Conservation (phyloP, 2,888 invertebrate genomes). For the Leptinotarsa rubiginosa region DNA sequence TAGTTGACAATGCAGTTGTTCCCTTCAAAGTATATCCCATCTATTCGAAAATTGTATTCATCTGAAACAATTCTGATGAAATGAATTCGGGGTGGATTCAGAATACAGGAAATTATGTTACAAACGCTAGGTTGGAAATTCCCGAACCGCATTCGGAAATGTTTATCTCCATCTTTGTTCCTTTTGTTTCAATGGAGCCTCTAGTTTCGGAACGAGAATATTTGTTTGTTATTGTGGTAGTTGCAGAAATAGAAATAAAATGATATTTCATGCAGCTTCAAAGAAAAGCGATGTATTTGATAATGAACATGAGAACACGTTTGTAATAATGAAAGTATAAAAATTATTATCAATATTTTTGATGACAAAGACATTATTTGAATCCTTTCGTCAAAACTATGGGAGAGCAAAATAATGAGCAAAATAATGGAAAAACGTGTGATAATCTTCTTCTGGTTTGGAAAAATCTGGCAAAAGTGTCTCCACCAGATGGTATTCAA, state of each 20-base stretch:
- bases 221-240: not conserved
- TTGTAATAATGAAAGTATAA: too few relatives aligned
- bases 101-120: constrained; percentile 7
- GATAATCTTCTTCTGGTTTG: too few relatives aligned
- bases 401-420: too few relatives aligned
- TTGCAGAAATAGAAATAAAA: not conserved
- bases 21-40: not conserved
- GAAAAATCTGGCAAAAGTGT: too few relatives aligned
- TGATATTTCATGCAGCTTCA: not conserved
- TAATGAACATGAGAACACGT: too few relatives aligned
- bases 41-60: not conserved
- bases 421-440: too few relatives aligned
- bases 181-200: not conserved
- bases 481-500: too few relatives aligned
- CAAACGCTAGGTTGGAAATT: not conserved
- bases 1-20: not conserved
- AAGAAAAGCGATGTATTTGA: too few relatives aligned
- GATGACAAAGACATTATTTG: too few relatives aligned
- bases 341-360: too few relatives aligned
- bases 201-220: not conserved
- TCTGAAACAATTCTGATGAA: not conserved
- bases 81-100: not conserved
- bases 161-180: not conserved
- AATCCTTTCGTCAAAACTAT: too few relatives aligned
- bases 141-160: not conserved